Conservation (phyloP, 2,888 invertebrate genomes). For the Phaonia tiefii region DNA sequence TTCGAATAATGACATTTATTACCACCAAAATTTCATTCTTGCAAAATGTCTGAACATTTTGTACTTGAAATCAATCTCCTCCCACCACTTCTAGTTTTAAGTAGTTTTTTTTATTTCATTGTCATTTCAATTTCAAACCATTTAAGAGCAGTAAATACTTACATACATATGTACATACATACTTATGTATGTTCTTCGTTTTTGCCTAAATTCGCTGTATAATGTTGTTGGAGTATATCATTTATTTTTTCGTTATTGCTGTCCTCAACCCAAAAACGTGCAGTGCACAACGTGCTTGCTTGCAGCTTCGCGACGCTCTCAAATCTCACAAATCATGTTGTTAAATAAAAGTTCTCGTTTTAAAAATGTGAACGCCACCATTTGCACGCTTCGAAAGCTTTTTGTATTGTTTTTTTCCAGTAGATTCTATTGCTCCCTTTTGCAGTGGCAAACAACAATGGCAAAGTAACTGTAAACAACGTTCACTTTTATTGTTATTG, state of each 20-base stretch:
- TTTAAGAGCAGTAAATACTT: constrained; percentile 37
- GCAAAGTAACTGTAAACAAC: constrained; percentile 62
- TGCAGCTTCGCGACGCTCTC: constrained; percentile 45
- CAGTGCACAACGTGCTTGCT: constrained; percentile 37
- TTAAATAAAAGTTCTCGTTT: constrained; percentile 55
- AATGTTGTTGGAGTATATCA: constrained; percentile 4
- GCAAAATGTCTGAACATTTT: no score
- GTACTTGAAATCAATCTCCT: no score
- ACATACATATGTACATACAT: no score
- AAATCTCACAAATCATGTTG: constrained; percentile 43
- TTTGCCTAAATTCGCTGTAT: neutral
- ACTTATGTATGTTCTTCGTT: neutral
- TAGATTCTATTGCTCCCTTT: constrained; percentile 25
- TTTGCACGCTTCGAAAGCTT: constrained; percentile 52
- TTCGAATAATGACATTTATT: no score
- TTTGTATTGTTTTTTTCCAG: constrained; percentile 35
- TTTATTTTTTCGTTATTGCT: constrained; percentile 33
- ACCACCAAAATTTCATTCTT: no score
- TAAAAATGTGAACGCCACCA: constrained; percentile 42
- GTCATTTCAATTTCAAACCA: constrained; percentile 57
- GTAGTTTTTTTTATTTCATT: no score
- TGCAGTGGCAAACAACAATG: constrained; percentile 43
- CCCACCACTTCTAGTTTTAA: no score
- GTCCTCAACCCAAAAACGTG: constrained; percentile 66
- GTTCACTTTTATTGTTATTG: constrained; percentile 53